Percentiles rank a stretch among this genome's conserved stretches.
Evolutionary conservation across 2,888 invertebrate species (phyloP).

Genomic region (Spodoptera picta): DNA sequence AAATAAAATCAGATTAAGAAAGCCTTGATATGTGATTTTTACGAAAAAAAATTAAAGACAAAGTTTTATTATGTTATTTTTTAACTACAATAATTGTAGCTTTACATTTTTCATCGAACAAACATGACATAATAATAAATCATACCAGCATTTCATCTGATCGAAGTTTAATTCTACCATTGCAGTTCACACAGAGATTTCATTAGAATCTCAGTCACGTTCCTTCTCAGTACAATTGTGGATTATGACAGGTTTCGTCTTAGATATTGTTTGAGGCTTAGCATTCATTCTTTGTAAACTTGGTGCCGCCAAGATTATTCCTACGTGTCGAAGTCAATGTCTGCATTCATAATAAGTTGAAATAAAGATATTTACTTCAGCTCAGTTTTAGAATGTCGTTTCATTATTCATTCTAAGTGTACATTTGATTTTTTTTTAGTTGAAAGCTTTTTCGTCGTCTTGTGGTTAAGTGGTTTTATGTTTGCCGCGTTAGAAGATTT

Average conservation of each 20-base stretch:
- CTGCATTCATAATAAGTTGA: conserved; percentile 35
- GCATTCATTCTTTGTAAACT: conserved; percentile 30
- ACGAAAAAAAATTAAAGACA: too few relatives aligned
- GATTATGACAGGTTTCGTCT: conserved; percentile 34
- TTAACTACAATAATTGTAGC: too few relatives aligned
- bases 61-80: too few relatives aligned
- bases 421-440: not conserved
- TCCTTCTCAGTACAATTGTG: conserved; percentile 25
- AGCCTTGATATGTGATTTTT: too few relatives aligned
- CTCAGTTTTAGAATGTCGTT: not conserved
- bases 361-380: conserved; percentile 11
- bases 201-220: conserved; percentile 50
- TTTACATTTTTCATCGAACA: too few relatives aligned
- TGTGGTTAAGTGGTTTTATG: not conserved
- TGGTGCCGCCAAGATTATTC: conserved; percentile 2
- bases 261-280: conserved; percentile 21
- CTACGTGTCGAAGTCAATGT: conserved; percentile 20
- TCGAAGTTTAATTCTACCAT: conserved; percentile 1
- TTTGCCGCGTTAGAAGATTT: not conserved
- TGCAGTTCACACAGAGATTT: conserved; percentile 19
- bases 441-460: conserved; percentile 1
- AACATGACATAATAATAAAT: too few relatives aligned
- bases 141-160: too few relatives aligned
- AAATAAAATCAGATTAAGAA: too few relatives aligned
- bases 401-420: not conserved